Conservation (phyloP, 2,113 vertebrate genomes). For the Chaetorhynchus papuensis region DNA sequence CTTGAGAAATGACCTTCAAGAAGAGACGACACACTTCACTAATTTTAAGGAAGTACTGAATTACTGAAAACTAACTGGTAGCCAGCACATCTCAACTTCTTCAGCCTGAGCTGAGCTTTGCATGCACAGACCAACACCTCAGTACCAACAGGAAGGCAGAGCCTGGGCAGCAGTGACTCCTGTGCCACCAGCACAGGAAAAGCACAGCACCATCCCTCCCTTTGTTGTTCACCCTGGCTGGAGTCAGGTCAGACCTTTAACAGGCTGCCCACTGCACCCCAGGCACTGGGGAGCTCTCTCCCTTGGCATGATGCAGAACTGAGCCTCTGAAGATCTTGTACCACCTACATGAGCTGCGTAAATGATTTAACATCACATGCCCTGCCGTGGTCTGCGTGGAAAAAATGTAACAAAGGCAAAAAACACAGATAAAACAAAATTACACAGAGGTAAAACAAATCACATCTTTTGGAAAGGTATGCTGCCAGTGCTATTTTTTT, state of each 20-base stretch:
- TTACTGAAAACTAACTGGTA: constrained; percentile 19
- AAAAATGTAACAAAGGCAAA: background rate
- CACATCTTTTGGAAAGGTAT: background rate
- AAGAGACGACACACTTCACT: constrained; percentile 36
- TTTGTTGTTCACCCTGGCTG: background rate
- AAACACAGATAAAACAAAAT: background rate
- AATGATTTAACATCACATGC: background rate
- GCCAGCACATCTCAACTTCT: background rate
- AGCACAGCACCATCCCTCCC: background rate
- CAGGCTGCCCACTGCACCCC: background rate
- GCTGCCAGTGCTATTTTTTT: background rate
- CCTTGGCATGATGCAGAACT: background rate
- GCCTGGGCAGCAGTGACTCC: fast-evolving
- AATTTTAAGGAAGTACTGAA: constrained; percentile 68
- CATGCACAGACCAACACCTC: background rate
- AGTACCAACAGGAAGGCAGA: background rate
- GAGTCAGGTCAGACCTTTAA: background rate
- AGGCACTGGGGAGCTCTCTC: background rate
- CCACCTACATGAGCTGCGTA: background rate
- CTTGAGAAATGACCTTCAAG: constrained; percentile 25
- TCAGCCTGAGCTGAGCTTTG: background rate
- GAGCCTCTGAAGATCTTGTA: background rate
- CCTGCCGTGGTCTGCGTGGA: background rate
- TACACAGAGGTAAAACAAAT: background rate
- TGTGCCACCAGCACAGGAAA: background rate